Evolutionary conservation across 1,140 invertebrate species (phyloP).

Genomic region (Drosophila orosa): DNA sequence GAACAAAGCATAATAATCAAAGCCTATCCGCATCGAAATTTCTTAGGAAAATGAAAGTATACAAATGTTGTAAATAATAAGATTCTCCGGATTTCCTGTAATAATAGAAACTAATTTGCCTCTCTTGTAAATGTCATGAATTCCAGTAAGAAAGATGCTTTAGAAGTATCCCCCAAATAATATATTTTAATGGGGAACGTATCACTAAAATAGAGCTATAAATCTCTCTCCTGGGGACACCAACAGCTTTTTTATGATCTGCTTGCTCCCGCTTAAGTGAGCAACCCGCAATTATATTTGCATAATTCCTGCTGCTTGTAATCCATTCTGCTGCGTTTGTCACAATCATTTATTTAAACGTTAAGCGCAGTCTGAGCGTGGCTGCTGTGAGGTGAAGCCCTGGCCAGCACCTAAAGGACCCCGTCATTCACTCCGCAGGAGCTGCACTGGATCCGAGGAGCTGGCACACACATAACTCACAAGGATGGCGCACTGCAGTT

Average conservation of each 20-base stretch:
- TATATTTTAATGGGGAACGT: neutral
- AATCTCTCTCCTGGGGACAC: neutral
- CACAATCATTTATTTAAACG: slow-evolving; percentile 79
- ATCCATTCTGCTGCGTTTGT: slow-evolving; percentile 63
- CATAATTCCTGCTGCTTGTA: slow-evolving; percentile 39
- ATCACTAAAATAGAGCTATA: neutral
- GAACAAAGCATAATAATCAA: neutral
- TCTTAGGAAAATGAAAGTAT: too few species aligned
- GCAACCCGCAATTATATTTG: slow-evolving; percentile 50
- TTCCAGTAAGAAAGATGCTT: neutral
- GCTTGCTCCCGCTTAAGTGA: slow-evolving; percentile 6
- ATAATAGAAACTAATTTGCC: neutral
- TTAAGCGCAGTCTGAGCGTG: slow-evolving; percentile 65
- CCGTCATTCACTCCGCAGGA: slow-evolving; percentile 46
- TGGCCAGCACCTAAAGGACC: slow-evolving; percentile 47
- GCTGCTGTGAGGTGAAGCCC: slow-evolving; percentile 41
- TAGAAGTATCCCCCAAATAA: neutral
- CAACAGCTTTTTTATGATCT: neutral
- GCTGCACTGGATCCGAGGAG: slow-evolving; percentile 37
- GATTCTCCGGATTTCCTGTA: too few species aligned
- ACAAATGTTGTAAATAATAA: too few species aligned
- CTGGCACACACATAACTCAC: slow-evolving; percentile 72
- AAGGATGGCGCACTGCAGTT: slow-evolving; percentile 40
- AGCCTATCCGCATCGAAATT: neutral
- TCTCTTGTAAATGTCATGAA: too few species aligned